Evolutionary conservation across 2,113 vertebrate genomes (phyloP).

Genomic region (Bujurquina vittata): DNA sequence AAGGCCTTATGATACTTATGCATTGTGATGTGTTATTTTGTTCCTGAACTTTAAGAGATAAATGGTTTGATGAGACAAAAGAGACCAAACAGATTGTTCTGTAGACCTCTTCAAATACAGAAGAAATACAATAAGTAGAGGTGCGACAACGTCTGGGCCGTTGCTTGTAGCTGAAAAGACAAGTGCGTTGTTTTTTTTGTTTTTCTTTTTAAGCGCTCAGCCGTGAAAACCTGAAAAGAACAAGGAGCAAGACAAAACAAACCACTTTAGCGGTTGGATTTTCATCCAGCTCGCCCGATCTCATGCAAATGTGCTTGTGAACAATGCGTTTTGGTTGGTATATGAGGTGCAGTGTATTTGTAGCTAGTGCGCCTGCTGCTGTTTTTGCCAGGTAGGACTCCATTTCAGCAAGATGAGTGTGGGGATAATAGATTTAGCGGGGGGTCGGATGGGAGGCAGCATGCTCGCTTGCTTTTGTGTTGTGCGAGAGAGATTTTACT

Average conservation of each 20-base stretch:
- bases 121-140: conserved; percentile 35
- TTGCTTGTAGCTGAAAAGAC: conserved; percentile 22
- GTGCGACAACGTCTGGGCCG: not conserved
- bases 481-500: conserved; percentile 42
- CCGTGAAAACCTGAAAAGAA: conserved; percentile 44
- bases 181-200: conserved; percentile 28
- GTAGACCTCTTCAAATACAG: conserved; percentile 33
- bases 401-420: conserved; percentile 73
- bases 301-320: conserved; percentile 55
- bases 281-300: conserved; percentile 10
- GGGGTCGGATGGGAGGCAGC: conserved; percentile 51
- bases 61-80: conserved; percentile 43
- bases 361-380: conserved; percentile 44
- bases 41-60: conserved; percentile 35
- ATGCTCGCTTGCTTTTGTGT: conserved; percentile 30
- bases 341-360: conserved; percentile 30
- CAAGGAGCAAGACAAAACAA: conserved; percentile 48
- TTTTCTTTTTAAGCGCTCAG: conserved; percentile 36
- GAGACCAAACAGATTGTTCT: conserved; percentile 35
- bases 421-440: conserved; percentile 70
- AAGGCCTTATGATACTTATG: conserved; percentile 15
- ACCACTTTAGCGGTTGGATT: conserved; percentile 41
- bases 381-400: conserved; percentile 64
- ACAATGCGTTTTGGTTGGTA: conserved; percentile 44
- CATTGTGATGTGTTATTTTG: conserved; percentile 36